A percentile compares a stretch with the other conserved stretches of the same genome.
Conservation (phyloP, 2,888 invertebrate species). For the Dysmachus trigonus region DNA sequence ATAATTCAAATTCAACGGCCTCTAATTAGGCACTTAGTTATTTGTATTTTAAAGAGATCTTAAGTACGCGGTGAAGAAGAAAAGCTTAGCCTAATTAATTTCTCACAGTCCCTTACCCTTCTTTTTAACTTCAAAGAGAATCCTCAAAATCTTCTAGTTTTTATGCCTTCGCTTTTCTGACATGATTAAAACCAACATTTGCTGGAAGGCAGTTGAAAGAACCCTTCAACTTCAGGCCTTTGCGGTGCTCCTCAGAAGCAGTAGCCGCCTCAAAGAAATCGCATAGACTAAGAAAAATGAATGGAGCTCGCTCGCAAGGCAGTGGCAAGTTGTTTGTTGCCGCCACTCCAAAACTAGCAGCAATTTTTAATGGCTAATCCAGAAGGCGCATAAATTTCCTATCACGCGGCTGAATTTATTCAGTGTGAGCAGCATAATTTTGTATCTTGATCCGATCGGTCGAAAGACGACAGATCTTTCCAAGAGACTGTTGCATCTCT, state of each 20-base stretch:
- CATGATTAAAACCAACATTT: background rate
- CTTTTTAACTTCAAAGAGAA: background rate
- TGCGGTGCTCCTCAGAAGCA: background rate
- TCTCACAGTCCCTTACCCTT: background rate
- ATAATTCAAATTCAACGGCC: background rate
- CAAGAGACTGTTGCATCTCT: background rate
- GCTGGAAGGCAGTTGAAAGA: background rate
- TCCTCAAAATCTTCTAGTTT: background rate
- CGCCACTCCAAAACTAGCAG: background rate
- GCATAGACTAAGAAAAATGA: background rate
- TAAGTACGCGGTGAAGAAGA: background rate
- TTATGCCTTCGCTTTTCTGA: background rate
- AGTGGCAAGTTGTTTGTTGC: background rate
- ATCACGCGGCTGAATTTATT: background rate
- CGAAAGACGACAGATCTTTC: background rate
- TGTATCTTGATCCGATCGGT: background rate
- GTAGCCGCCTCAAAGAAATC: background rate
- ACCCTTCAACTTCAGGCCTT: background rate
- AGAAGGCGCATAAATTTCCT: background rate
- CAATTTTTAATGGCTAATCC: background rate
- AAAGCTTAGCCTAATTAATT: background rate
- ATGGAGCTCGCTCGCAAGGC: background rate
- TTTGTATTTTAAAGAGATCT: background rate
- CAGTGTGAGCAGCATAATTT: background rate
- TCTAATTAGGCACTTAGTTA: background rate